Evolutionary conservation across 1,140 invertebrate genomes (phyloP).

Genomic region (Schmidtea mediterranea): DNA sequence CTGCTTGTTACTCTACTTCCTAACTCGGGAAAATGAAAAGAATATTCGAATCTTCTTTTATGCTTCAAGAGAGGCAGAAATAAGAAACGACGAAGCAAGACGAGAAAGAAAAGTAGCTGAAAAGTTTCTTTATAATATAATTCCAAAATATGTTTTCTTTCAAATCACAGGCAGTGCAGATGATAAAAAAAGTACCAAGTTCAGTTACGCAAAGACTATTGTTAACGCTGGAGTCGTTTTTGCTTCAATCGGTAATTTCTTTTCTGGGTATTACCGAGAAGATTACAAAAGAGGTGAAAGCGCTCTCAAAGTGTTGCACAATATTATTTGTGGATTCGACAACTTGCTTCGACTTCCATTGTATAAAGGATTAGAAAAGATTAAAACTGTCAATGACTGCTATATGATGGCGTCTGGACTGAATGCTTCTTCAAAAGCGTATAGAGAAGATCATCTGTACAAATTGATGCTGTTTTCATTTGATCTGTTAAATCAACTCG

Average conservation of each 20-base stretch:
- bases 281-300: background rate
- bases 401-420: slow-evolving; percentile 85
- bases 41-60: too few species aligned
- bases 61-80: too few species aligned
- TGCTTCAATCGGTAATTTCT: slow-evolving; percentile 68
- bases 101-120: too few species aligned
- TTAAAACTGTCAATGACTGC: slow-evolving; percentile 75
- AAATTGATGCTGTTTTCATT: slow-evolving; percentile 32
- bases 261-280: background rate
- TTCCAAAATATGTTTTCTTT: too few species aligned
- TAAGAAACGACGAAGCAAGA: too few species aligned
- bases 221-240: slow-evolving; percentile 71
- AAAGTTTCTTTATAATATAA: too few species aligned
- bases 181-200: too few species aligned
- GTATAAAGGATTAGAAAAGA: slow-evolving; percentile 55
- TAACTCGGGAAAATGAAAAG: too few species aligned
- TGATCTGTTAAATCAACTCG: slow-evolving; percentile 60
- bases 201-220: slow-evolving; percentile 62
- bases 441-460: slow-evolving; percentile 31
- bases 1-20: too few species aligned
- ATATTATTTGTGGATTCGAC: slow-evolving; percentile 1
- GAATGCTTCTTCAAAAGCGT: slow-evolving; percentile 38
- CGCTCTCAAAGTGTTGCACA: background rate
- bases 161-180: too few species aligned
- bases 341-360: slow-evolving; percentile 32